phyloP scores from a whole-genome alignment of 64 coral and sea anemone genomes.

The Porites australiensis region DNA sequence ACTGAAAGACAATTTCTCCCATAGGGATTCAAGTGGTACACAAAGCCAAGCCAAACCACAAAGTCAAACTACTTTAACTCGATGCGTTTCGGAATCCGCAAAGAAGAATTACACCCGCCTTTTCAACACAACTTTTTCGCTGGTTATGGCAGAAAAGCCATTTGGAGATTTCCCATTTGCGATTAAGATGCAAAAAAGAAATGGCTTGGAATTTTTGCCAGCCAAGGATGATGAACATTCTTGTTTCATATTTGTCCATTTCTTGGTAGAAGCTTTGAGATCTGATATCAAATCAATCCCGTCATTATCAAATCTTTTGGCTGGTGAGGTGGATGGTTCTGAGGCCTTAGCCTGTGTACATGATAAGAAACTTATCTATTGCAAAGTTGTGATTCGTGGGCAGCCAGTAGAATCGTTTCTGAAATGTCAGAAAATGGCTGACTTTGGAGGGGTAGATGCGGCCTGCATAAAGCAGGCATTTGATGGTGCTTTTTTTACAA shows the following conservation, averaged over 20 bases:
- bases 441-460: constrained; percentile 61
- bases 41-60: constrained; percentile 32
- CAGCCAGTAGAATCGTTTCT: constrained; percentile 58
- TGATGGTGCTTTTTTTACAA: constrained; percentile 57
- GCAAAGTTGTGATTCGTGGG: constrained; percentile 71
- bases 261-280: constrained; percentile 66
- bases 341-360: constrained; percentile 57
- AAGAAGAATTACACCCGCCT: constrained; percentile 55
- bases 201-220: constrained; percentile 56
- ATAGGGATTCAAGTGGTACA: background rate
- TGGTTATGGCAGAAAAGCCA: constrained; percentile 53
- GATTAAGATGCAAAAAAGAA: constrained; percentile 59
- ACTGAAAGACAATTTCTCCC: constrained; percentile 26
- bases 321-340: constrained; percentile 64
- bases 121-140: constrained; percentile 68
- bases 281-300: constrained; percentile 63
- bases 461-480: constrained; percentile 51
- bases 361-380: constrained; percentile 73
- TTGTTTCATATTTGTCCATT: constrained; percentile 66
- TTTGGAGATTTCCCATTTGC: constrained; percentile 63
- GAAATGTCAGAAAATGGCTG: constrained; percentile 62
- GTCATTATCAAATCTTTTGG: constrained; percentile 45
- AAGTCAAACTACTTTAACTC: constrained; percentile 52
- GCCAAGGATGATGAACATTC: constrained; percentile 73
- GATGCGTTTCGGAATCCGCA: constrained; percentile 41